Evolutionary conservation across 2,113 vertebrate genomes (phyloP), one percentile per base, ranked within the genome.

Genomic region (Pagrus major): DNA sequence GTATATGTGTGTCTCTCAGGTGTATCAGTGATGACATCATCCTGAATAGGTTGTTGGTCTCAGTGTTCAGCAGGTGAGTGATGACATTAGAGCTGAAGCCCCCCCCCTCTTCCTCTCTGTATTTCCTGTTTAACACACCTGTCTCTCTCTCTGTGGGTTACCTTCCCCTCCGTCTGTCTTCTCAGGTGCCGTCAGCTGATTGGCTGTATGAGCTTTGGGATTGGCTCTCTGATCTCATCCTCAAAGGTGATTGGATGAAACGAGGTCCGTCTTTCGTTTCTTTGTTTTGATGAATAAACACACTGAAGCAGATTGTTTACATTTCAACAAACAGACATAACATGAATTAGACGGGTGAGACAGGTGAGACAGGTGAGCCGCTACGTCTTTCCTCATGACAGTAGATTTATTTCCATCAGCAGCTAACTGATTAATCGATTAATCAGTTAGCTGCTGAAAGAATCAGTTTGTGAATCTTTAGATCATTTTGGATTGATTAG

Each of bases 201-300:
- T 0, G 97, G 97, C 86, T 98, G 96, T 85, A 97, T 98, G 97
- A 98, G 97, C 91, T 98, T 98, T 2, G 96, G 97, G 0, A 90
- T 98, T 67, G 93, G 91, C 75, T 96, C 96, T 15, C 95, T 98
- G 12, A 65, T 97, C 85, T 90, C 35, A 0, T 67, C 77, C 37
- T 68, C 65, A 11, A 37, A 86, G 84, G 87, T 49, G 18, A 75
- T 44, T 61, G 52, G 55, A 31, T 46, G 33, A 6, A 18, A 20
- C 7, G 1, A 31, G 1, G 25, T 31, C 41, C 41, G 2, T 39
- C 4, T 39, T n/a, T n/a, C n/a, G n/a, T n/a, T n/a, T n/a, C n/a
- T n/a, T n/a, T n/a, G n/a, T n/a, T n/a, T n/a, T n/a, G n/a, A n/a
- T n/a, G n/a, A n/a, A n/a, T n/a, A n/a, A n/a, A n/a, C n/a, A n/a